Evolutionary conservation across 2,113 vertebrate species (phyloP).

Genomic region (Rhea pennata): DNA sequence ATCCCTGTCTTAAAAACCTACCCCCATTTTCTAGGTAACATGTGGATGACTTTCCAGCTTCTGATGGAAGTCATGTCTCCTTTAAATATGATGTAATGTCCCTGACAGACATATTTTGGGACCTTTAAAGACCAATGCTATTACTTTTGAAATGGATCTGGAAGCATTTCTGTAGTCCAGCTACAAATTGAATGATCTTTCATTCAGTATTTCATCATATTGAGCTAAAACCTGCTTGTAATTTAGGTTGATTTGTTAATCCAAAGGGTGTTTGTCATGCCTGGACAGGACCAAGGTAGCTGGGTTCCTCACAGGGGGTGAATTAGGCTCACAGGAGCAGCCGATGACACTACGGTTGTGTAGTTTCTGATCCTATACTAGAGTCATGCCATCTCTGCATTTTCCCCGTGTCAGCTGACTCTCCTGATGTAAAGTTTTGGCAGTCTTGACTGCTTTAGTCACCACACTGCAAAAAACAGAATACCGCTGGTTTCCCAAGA

Average conservation of each 20-base stretch:
- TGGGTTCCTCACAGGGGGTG: neutral
- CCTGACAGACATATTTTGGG: neutral
- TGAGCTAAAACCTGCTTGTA: neutral
- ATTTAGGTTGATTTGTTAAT: neutral
- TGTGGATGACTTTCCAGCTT: neutral
- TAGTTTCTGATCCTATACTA: neutral
- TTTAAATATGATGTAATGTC: neutral
- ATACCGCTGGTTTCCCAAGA: neutral
- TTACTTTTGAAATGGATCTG: neutral
- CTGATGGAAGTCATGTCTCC: neutral
- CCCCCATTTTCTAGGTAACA: neutral
- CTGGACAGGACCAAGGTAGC: rapidly evolving
- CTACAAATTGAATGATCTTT: neutral
- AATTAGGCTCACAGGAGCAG: neutral
- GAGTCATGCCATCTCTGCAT: rapidly evolving
- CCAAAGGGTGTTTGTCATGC: neutral
- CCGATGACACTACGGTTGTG: rapidly evolving
- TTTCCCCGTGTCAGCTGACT: neutral
- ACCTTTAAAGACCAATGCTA: neutral
- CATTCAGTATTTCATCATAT: neutral
- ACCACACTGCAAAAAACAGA: neutral
- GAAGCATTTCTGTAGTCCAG: neutral
- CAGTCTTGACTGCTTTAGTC: neutral
- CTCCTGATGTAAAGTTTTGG: neutral
- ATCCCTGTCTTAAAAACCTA: neutral